These are phyloP conservation scores for Paradoxurus hermaphroditus DNA, from an alignment of 2,113 vertebrate species.

Conservation along the genomic window DNA sequence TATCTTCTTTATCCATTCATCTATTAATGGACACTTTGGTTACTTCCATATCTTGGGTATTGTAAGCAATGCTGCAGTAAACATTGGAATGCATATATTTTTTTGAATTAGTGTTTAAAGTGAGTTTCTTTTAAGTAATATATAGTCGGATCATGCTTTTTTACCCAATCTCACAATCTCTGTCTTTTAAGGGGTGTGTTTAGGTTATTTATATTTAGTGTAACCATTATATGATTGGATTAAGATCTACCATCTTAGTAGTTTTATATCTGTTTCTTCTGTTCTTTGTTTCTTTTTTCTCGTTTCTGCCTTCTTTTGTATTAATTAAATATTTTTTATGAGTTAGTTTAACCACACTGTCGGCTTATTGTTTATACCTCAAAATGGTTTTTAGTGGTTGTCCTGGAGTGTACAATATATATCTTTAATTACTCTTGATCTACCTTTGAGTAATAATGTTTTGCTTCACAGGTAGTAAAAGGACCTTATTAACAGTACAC, in stretches of 20 bases:
- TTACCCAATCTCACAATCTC: neutral
- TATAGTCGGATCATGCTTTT: neutral
- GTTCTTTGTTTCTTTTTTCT: neutral
- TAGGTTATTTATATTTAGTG: slow-evolving; percentile 27
- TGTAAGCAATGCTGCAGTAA: neutral
- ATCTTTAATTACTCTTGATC: neutral
- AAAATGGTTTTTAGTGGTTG: neutral
- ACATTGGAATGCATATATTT: too few relatives aligned
- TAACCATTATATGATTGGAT: neutral
- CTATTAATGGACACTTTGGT: neutral
- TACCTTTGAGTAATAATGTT: neutral
- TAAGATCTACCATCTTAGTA: neutral
- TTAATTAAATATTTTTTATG: slow-evolving; percentile 2
- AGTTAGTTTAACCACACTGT: neutral
- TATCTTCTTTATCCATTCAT: neutral
- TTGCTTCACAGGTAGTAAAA: neutral
- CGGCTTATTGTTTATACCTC: neutral
- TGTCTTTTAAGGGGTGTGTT: slow-evolving; percentile 14
- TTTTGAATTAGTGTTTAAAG: too few relatives aligned
- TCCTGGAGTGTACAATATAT: neutral
- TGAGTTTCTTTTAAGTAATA: neutral
- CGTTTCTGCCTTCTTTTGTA: neutral
- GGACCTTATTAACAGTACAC: neutral
- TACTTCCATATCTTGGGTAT: neutral
- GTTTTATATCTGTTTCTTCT: neutral